Evolutionary conservation across 2,797 vertebrate genomes (phyloP).

Genomic region (Crax fasciolata): DNA sequence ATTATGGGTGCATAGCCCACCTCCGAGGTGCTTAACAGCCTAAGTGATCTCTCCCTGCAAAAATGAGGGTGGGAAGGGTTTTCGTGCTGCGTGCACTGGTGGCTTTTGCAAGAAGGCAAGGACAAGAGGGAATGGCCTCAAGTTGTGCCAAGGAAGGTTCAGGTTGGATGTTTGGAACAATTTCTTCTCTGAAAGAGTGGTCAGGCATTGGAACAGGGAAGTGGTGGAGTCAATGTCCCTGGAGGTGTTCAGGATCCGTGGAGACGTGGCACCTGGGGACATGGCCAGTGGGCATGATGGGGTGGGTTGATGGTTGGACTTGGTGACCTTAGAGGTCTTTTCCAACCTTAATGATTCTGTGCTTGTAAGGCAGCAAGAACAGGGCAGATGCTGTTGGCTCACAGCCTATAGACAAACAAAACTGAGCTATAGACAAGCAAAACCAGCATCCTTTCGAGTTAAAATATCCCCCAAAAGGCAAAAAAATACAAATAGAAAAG

Average conservation of each 20-base stretch:
- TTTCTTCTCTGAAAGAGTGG: no score
- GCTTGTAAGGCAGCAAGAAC: background rate
- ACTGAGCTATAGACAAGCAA: background rate
- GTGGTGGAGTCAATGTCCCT: background rate
- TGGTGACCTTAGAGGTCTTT: background rate
- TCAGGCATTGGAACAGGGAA: background rate
- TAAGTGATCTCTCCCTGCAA: background rate
- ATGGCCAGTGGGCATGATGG: background rate
- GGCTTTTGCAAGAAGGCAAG: background rate
- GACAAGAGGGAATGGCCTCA: background rate
- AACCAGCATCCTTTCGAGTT: background rate
- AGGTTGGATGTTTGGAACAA: no score
- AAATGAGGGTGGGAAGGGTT: fast-evolving
- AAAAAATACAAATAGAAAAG: background rate
- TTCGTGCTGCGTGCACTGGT: fast-evolving
- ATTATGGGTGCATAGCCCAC: background rate
- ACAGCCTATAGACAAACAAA: background rate
- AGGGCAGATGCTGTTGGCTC: background rate
- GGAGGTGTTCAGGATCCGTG: background rate
- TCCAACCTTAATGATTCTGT: background rate
- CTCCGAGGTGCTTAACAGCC: background rate
- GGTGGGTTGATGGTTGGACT: background rate
- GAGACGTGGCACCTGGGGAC: background rate
- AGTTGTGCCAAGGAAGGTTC: no score
- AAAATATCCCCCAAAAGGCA: background rate